Conservation (phyloP, 2,888 invertebrate species). For the Ctenicera cuprea region DNA sequence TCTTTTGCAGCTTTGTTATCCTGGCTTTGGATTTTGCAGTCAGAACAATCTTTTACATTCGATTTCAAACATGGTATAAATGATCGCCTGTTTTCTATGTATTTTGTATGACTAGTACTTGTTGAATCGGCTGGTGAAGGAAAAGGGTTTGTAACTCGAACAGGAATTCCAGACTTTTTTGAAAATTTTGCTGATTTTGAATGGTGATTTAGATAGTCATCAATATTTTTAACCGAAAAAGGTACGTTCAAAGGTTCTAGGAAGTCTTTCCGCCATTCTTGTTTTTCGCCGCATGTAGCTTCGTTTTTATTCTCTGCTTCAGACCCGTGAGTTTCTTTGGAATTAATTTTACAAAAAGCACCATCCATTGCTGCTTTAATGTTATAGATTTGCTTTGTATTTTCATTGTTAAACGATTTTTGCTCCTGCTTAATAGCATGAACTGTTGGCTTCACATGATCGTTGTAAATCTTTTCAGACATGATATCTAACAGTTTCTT, state of each 20-base stretch:
- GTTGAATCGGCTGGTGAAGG: slow-evolving; percentile 2
- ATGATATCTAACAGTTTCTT: slow-evolving; percentile 55
- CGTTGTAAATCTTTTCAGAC: slow-evolving; percentile 55
- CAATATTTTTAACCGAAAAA: slow-evolving; percentile 2
- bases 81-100: neutral
- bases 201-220: neutral
- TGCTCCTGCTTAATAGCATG: slow-evolving; percentile 37
- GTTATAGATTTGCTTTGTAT: slow-evolving; percentile 27
- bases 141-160: slow-evolving; percentile 10
- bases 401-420: slow-evolving; percentile 24
- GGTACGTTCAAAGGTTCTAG: slow-evolving; percentile 30
- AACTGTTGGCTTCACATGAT: slow-evolving; percentile 41
- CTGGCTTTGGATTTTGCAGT: neutral
- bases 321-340: slow-evolving; percentile 16
- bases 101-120: neutral
- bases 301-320: too few species aligned
- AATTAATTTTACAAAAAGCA: slow-evolving; percentile 51
- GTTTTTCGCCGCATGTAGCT: neutral
- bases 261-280: neutral
- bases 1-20: neutral
- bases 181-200: neutral
- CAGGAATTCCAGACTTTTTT: slow-evolving; percentile 34
- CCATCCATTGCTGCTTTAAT: slow-evolving; percentile 52
- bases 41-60: neutral
- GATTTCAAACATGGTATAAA: slow-evolving; percentile 16